phyloP scores from a whole-genome alignment of 2,888 invertebrate species.

The Neoitamus cyanurus region DNA sequence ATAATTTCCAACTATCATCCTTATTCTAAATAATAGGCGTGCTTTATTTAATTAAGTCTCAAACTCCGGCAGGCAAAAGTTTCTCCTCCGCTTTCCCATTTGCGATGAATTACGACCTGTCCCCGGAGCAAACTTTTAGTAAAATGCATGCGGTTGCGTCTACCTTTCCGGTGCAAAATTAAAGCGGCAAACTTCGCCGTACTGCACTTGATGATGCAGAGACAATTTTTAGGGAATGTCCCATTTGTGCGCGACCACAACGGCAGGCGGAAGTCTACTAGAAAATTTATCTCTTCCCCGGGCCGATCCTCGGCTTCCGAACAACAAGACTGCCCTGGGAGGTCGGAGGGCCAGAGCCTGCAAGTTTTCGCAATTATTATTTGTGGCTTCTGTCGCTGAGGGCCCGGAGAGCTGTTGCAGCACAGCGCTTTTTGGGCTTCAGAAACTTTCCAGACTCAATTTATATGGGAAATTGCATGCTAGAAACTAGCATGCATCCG shows the following conservation, averaged over 20 bases:
- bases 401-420: neutral
- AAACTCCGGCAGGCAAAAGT: neutral
- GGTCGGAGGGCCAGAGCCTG: neutral
- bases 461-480: neutral
- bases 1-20: neutral
- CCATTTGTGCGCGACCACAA: neutral
- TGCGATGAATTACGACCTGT: neutral
- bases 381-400: neutral
- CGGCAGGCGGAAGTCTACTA: neutral
- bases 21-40: neutral
- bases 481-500: neutral
- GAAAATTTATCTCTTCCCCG: neutral
- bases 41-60: neutral
- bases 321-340: neutral
- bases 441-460: slow-evolving; percentile 1
- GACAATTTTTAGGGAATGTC: neutral
- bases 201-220: neutral
- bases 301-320: neutral
- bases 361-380: neutral
- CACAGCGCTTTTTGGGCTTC: neutral
- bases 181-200: neutral
- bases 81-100: neutral
- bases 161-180: neutral
- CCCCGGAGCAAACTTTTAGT: neutral
- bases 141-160: neutral